Evolutionary conservation across 2,113 vertebrate species (phyloP).

Genomic region (Pyxicephalus adspersus): DNA sequence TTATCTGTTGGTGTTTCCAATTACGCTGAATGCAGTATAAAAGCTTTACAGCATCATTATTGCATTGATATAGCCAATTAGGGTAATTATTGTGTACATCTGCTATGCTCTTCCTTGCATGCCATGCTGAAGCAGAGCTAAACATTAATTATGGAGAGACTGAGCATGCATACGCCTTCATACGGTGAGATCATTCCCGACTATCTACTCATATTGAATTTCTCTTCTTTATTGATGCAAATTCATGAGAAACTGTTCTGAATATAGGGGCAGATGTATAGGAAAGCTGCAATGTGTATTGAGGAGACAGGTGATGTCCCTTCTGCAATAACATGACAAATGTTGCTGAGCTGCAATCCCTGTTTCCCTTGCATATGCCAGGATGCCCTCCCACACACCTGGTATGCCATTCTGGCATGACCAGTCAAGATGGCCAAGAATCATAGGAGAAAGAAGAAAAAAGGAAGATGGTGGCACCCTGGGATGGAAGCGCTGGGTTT

Average conservation of each 20-base stretch:
- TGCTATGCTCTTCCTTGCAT: conserved; percentile 13
- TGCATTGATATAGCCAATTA: conserved; percentile 5
- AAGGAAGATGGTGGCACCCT: too few species aligned
- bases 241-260: not conserved
- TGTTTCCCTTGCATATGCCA: too few species aligned
- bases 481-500: too few species aligned
- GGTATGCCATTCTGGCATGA: too few species aligned
- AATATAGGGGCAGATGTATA: not conserved
- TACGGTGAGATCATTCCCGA: not conserved
- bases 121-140: not conserved
- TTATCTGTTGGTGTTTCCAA: conserved; percentile 6
- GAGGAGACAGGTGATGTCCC: too few species aligned
- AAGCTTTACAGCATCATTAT: conserved; percentile 7
- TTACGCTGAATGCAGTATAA: not conserved
- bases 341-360: too few species aligned
- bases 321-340: too few species aligned
- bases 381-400: too few species aligned
- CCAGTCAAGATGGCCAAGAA: too few species aligned
- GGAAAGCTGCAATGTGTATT: not conserved
- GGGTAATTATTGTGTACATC: conserved; percentile 16
- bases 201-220: not conserved
- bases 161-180: not conserved
- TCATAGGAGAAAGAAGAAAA: too few species aligned
- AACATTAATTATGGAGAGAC: conserved; percentile 2
- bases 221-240: not conserved